Conservation (phyloP, 2,113 vertebrate genomes). For the Ptilonorhynchus violaceus region DNA sequence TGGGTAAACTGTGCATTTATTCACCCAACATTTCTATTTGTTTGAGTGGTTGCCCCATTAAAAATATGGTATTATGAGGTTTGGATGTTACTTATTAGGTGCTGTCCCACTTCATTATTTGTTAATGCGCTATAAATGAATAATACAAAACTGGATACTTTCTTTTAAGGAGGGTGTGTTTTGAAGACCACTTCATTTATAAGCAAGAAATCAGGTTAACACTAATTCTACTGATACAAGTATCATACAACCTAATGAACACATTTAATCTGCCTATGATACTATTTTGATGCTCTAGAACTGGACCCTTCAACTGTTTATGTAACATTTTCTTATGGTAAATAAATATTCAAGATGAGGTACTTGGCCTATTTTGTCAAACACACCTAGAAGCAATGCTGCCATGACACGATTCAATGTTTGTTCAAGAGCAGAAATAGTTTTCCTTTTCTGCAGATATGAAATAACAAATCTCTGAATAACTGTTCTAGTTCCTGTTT, state of each 20-base stretch:
- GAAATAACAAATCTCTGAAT: background rate
- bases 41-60: background rate
- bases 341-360: background rate
- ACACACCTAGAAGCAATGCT: background rate
- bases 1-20: background rate
- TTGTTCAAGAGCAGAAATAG: background rate
- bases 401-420: background rate
- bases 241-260: background rate
- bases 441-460: background rate
- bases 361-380: background rate
- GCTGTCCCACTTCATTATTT: background rate
- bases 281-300: background rate
- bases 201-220: background rate
- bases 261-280: background rate
- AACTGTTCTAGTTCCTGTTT: background rate
- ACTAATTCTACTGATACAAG: background rate
- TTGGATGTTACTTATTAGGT: background rate
- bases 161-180: background rate
- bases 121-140: background rate
- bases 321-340: background rate
- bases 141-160: background rate
- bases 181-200: background rate
- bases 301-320: fast-evolving
- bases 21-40: background rate
- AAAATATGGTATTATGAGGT: background rate